These are phyloP conservation scores for Hippoglossus hippoglossus DNA, from an alignment of 2,797 vertebrate genomes.

Conservation along the genomic window DNA sequence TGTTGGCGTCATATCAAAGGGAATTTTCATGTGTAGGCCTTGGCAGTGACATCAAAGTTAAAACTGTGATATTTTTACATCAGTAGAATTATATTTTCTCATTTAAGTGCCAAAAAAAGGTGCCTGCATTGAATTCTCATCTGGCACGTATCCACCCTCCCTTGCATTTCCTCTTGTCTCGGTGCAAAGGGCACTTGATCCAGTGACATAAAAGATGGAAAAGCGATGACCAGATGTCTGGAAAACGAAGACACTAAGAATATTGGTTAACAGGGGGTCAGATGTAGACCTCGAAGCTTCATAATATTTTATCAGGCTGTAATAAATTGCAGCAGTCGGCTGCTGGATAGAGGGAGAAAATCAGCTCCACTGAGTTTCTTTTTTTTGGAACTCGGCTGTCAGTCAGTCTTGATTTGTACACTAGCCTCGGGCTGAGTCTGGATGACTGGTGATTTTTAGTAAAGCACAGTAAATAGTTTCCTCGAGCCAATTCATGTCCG, in stretches of 20 bases:
- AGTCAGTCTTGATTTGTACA: constrained; percentile 58
- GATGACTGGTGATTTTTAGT: constrained; percentile 57
- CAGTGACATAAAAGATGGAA: constrained; percentile 32
- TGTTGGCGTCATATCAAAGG: constrained; percentile 7
- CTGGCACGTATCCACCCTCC: constrained; percentile 9
- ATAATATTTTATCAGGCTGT: constrained; percentile 17
- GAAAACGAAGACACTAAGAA: constrained; percentile 19
- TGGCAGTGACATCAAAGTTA: constrained; percentile 28
- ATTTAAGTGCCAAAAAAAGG: not conserved
- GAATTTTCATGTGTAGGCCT: not conserved
- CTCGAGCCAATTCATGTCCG: constrained; percentile 37
- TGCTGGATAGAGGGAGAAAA: constrained; percentile 12
- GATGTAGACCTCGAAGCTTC: constrained; percentile 32
- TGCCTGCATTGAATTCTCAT: constrained; percentile 8
- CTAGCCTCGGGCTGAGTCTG: constrained; percentile 25
- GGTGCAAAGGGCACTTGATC: constrained; percentile 9
- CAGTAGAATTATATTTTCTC: constrained; percentile 18
- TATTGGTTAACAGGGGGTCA: constrained; percentile 34
- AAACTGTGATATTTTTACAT: constrained; percentile 18
- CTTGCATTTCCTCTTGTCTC: constrained; percentile 23
- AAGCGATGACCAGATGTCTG: constrained; percentile 24
- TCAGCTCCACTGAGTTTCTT: constrained; percentile 15
- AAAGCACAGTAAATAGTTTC: constrained; percentile 54
- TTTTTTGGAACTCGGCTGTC: constrained; percentile 40
- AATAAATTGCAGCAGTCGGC: constrained; percentile 41